A percentile compares a stretch with the other conserved stretches of the same genome.
phyloP scores from a whole-genome alignment of 2,797 vertebrate species.

The Iguana delicatissima region DNA sequence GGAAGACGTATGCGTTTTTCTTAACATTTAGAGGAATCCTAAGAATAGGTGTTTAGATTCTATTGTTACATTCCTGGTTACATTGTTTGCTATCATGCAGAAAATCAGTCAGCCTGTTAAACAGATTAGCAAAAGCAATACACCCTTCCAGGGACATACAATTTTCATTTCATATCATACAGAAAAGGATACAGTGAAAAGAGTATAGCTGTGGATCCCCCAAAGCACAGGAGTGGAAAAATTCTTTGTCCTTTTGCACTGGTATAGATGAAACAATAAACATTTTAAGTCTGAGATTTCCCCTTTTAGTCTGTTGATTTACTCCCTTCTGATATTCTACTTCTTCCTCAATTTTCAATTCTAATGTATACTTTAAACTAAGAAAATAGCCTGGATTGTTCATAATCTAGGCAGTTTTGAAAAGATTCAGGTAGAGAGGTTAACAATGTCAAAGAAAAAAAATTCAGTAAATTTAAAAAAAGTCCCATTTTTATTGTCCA shows the following conservation, averaged over 20 bases:
- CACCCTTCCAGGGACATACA: not conserved
- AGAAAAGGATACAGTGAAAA: not conserved
- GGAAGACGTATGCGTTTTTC: too few relatives aligned
- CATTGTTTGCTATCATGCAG: not conserved
- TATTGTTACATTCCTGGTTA: not conserved
- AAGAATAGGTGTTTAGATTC: not conserved
- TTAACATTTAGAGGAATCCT: too few relatives aligned
- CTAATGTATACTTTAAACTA: not conserved
- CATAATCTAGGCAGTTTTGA: not conserved
- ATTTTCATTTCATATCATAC: not conserved
- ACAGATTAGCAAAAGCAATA: not conserved
- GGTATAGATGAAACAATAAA: not conserved
- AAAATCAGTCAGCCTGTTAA: not conserved
- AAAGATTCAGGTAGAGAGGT: not conserved
- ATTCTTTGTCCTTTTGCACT: not conserved
- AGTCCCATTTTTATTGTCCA: not conserved
- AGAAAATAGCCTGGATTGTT: not conserved
- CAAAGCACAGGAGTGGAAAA: not conserved
- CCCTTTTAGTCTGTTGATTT: not conserved
- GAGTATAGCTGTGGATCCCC: not conserved
- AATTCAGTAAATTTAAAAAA: not conserved
- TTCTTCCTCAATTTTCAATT: not conserved
- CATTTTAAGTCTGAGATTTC: not conserved
- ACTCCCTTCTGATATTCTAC: not conserved
- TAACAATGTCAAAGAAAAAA: not conserved